These are phyloP conservation scores for Pogoniulus pusillus DNA, from an alignment of 2,797 vertebrate species.

Conservation along the genomic window DNA sequence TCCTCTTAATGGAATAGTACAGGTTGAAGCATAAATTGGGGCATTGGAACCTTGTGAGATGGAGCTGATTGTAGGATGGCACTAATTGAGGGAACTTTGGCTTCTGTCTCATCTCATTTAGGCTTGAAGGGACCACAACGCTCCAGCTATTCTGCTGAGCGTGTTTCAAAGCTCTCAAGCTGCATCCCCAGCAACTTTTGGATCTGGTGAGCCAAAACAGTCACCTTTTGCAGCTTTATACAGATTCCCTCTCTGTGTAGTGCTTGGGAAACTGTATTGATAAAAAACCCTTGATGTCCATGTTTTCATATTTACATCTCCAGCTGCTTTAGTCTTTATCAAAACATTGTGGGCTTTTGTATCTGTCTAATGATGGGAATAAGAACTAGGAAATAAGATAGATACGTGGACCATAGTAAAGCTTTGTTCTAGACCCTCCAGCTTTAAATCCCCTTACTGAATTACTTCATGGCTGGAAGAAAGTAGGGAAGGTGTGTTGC, in stretches of 20 bases:
- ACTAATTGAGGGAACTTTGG: background rate
- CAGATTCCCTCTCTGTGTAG: background rate
- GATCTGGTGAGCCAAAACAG: background rate
- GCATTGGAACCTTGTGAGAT: background rate
- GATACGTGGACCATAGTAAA: background rate
- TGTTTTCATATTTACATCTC: background rate
- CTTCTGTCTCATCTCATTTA: background rate
- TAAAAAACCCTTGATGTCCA: conserved; percentile 7
- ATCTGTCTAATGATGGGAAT: conserved; percentile 8
- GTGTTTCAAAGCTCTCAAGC: background rate
- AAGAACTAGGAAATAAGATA: background rate
- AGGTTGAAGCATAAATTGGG: background rate
- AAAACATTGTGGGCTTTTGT: conserved; percentile 7
- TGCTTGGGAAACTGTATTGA: background rate
- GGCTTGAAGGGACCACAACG: background rate
- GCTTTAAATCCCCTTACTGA: background rate
- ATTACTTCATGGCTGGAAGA: background rate
- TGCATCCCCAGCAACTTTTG: background rate
- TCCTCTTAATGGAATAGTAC: background rate
- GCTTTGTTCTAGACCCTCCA: background rate
- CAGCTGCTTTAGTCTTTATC: conserved; percentile 27
- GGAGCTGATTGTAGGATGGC: background rate
- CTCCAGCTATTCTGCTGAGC: background rate
- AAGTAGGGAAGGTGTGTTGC: background rate
- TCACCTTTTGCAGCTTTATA: background rate